Conservation (phyloP, 2,888 invertebrate species). For the Caenorhabditis sulstoni region DNA sequence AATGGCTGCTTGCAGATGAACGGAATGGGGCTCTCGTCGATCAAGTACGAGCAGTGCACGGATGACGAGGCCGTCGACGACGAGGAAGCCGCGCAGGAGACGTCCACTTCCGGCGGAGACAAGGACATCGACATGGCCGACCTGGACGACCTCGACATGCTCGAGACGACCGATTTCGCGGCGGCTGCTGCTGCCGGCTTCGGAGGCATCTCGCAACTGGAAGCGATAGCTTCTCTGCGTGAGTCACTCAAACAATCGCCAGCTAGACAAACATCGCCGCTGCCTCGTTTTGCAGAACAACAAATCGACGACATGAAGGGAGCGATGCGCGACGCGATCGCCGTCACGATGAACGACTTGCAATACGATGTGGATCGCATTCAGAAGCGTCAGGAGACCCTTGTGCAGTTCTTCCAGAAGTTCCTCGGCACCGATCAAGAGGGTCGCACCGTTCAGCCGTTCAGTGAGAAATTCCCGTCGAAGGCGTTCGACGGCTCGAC, state of each 20-base stretch:
- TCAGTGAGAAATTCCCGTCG: conserved; percentile 38
- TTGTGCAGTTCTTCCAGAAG: conserved; percentile 30
- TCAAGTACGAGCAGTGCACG: conserved; percentile 42
- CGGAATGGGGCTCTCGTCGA: conserved; percentile 55
- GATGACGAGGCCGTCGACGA: conserved; percentile 27
- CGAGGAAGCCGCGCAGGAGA: conserved; percentile 31
- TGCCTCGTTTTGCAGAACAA: conserved; percentile 42
- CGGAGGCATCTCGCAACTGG: conserved; percentile 18
- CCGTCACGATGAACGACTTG: conserved; percentile 46
- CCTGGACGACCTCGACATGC: conserved; percentile 15
- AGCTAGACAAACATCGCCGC: conserved; percentile 35
- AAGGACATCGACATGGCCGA: conserved; percentile 48
- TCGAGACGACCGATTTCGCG: too few species aligned
- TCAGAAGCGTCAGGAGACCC: conserved; percentile 24
- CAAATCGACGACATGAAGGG: conserved; percentile 46
- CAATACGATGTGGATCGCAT: conserved; percentile 47
- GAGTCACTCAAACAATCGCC: conserved; percentile 41
- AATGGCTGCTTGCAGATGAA: conserved; percentile 47
- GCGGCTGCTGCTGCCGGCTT: not conserved
- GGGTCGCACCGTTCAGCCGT: conserved; percentile 37
- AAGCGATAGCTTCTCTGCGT: conserved; percentile 41
- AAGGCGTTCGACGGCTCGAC: conserved; percentile 29
- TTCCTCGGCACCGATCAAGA: conserved; percentile 31
- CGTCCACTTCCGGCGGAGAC: conserved; percentile 49
- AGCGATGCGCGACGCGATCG: conserved; percentile 50